Percentiles rank a stretch among this genome's conserved stretches.
Conservation (phyloP, 2,797 vertebrate species). For the Melanotaenia maccullochi region DNA sequence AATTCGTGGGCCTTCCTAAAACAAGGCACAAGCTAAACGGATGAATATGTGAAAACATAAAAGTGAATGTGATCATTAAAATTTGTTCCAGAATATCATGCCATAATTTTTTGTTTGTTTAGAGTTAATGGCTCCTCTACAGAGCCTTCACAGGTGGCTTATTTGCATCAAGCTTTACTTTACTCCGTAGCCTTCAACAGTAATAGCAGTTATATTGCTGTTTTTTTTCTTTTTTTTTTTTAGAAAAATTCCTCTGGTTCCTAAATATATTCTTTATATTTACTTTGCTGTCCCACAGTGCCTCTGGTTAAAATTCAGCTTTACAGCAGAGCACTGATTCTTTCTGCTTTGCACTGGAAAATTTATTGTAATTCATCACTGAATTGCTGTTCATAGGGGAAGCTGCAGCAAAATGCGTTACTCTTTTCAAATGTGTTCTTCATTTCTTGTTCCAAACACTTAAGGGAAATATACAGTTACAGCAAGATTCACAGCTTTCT, state of each 20-base stretch:
- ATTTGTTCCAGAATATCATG: slow-evolving; percentile 5
- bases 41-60: slow-evolving; percentile 16
- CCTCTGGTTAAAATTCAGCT: slow-evolving; percentile 11
- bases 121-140: slow-evolving; percentile 14
- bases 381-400: slow-evolving; percentile 13
- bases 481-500: background rate
- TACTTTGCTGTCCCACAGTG: slow-evolving; percentile 13
- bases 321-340: slow-evolving; percentile 21
- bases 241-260: slow-evolving; percentile 30
- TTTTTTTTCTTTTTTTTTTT: background rate
- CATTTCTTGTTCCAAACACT: slow-evolving; percentile 10
- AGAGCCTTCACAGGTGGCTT: slow-evolving; percentile 15
- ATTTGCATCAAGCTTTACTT: slow-evolving; percentile 38
- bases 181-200: slow-evolving; percentile 16
- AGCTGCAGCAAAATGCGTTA: slow-evolving; percentile 1
- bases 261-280: slow-evolving; percentile 27
- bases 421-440: slow-evolving; percentile 2
- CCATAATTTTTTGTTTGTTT: slow-evolving; percentile 19
- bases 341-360: slow-evolving; percentile 12
- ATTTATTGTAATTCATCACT: slow-evolving; percentile 3
- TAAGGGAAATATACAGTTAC: slow-evolving; percentile 9
- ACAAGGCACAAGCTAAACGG: background rate
- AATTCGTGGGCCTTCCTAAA: background rate
- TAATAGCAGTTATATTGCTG: background rate
- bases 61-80: no score